These are phyloP conservation scores for Drosophila ananassae DNA, from an alignment of 1,140 invertebrate genomes.

Conservation along the genomic window DNA sequence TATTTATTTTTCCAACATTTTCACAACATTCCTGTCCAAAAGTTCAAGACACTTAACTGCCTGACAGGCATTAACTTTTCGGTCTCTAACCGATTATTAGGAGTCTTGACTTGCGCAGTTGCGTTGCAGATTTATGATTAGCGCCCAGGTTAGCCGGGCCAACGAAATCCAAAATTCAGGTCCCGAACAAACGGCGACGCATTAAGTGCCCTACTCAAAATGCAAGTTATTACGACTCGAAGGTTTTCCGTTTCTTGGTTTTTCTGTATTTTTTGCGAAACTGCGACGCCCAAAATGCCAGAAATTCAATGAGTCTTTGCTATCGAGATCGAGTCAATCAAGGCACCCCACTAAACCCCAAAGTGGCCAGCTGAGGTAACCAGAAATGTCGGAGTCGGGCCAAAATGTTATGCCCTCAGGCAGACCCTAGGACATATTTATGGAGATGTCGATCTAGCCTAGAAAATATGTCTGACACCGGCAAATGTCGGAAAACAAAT, in stretches of 20 bases:
- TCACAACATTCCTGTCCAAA: slow-evolving; percentile 74
- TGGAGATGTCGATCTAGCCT: slow-evolving; percentile 31
- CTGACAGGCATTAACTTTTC: slow-evolving; percentile 77
- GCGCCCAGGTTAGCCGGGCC: slow-evolving; percentile 52
- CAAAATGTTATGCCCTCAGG: slow-evolving; percentile 30
- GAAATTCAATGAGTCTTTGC: slow-evolving; percentile 72
- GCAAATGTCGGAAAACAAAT: slow-evolving; percentile 18
- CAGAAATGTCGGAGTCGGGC: slow-evolving; percentile 20
- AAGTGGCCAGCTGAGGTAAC: slow-evolving; percentile 37
- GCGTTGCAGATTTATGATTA: slow-evolving; percentile 81
- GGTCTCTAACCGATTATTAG: slow-evolving; percentile 69
- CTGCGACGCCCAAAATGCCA: slow-evolving; percentile 72
- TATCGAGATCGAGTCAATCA: slow-evolving; percentile 67
- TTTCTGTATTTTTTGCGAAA: slow-evolving; percentile 53
- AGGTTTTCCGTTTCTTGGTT: slow-evolving; percentile 57
- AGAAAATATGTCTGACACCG: slow-evolving; percentile 19
- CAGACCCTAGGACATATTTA: slow-evolving; percentile 40
- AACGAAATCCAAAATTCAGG: slow-evolving; percentile 10
- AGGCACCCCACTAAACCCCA: slow-evolving; percentile 1
- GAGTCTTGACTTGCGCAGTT: slow-evolving; percentile 41
- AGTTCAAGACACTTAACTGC: slow-evolving; percentile 78
- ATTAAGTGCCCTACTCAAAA: slow-evolving; percentile 75
- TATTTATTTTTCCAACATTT: slow-evolving; percentile 71
- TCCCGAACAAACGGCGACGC: slow-evolving; percentile 33
- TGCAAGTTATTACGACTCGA: slow-evolving; percentile 78